A percentile compares a stretch with the other conserved stretches of the same genome.
These are phyloP conservation scores for Noctua janthe DNA, from an alignment of 2,888 invertebrate species.

Conservation along the genomic window DNA sequence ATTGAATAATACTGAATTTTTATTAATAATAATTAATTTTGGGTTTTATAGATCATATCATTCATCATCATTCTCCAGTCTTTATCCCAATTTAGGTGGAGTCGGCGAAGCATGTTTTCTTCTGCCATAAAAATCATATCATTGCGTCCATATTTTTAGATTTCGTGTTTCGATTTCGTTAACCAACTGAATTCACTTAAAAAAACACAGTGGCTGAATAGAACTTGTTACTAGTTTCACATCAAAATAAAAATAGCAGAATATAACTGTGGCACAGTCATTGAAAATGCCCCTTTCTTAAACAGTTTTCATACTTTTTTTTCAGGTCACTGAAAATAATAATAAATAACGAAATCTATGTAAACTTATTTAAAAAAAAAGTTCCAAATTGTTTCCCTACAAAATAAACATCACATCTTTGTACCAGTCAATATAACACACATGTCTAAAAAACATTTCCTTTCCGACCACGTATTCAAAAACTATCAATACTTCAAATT, in stretches of 20 bases:
- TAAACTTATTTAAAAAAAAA: neutral
- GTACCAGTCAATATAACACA: neutral
- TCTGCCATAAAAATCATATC: neutral
- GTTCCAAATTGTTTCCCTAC: neutral
- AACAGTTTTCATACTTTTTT: neutral
- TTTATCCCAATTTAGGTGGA: neutral
- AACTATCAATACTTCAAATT: constrained; percentile 62
- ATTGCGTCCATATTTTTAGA: neutral
- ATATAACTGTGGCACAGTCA: neutral
- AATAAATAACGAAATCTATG: neutral
- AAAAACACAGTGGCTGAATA: neutral
- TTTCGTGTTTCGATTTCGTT: neutral
- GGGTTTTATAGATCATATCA: neutral
- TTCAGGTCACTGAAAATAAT: neutral
- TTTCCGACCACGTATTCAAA: constrained; percentile 30
- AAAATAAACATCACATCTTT: neutral
- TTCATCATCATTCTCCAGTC: neutral
- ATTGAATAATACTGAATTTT: neutral
- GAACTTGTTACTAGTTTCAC: neutral
- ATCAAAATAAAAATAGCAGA: neutral
- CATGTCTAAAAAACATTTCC: constrained; percentile 5
- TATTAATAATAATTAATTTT: neutral
- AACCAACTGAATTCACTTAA: neutral
- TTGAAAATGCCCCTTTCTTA: no score
- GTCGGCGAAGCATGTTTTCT: neutral